A percentile compares a stretch with the other conserved stretches of the same genome.
phyloP scores from a whole-genome alignment of 1,140 invertebrate genomes.

The Dermatophagoides farinae region DNA sequence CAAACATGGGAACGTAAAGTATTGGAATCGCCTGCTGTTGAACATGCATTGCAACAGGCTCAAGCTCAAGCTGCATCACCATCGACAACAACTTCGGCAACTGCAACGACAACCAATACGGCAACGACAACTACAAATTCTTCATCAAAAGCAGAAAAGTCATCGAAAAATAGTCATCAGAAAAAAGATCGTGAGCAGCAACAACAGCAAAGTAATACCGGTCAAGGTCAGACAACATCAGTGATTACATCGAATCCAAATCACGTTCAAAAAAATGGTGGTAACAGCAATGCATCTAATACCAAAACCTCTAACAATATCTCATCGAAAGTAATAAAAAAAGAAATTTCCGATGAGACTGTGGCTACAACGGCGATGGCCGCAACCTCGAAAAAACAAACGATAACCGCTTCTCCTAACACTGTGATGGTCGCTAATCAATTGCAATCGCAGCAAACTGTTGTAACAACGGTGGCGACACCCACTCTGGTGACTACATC shows the following conservation, averaged over 20 bases:
- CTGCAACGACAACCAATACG: not conserved
- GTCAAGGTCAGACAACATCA: not conserved
- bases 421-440: not conserved
- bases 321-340: too few species aligned
- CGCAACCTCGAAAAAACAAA: too few species aligned
- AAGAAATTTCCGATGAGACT: too few species aligned
- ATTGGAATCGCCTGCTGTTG: constrained; percentile 9
- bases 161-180: not conserved
- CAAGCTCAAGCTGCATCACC: not conserved
- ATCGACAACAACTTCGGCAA: not conserved
- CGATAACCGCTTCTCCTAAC: not conserved
- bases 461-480: not conserved
- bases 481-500: not conserved
- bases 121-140: not conserved
- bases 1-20: constrained; percentile 29
- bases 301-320: not conserved
- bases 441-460: not conserved
- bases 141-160: not conserved
- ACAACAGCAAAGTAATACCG: not conserved
- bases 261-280: not conserved
- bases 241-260: constrained; percentile 8
- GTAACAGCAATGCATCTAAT: not conserved
- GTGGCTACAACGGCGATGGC: too few species aligned
- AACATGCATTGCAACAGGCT: not conserved
- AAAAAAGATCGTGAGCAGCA: not conserved